phyloP scores from a whole-genome alignment of 2,888 invertebrate species.

The Lithophane socia region DNA sequence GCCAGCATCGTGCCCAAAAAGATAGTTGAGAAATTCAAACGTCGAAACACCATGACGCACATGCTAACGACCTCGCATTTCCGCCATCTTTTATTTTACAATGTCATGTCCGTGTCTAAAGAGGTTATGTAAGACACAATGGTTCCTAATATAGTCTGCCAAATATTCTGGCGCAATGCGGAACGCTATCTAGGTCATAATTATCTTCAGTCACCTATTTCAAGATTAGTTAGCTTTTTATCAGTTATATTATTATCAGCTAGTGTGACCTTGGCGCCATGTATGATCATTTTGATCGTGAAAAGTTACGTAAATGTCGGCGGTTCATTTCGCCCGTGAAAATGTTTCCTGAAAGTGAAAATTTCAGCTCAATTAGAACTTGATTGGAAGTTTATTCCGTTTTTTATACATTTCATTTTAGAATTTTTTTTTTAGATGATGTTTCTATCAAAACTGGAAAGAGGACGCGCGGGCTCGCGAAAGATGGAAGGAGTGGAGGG shows the following conservation, averaged over 20 bases:
- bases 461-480: too few relatives aligned
- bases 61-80: constrained; percentile 30
- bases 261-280: constrained; percentile 21
- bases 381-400: background rate
- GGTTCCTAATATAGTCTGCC: constrained; percentile 27
- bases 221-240: constrained; percentile 27
- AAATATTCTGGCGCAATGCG: constrained; percentile 46
- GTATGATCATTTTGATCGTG: constrained; percentile 8
- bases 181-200: constrained; percentile 45
- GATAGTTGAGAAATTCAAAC: constrained; percentile 11
- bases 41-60: constrained; percentile 10
- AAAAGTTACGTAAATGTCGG: constrained; percentile 16
- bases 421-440: too few relatives aligned
- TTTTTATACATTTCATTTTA: too few relatives aligned
- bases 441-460: too few relatives aligned
- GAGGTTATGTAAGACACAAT: constrained; percentile 28
- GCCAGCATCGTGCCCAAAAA: background rate
- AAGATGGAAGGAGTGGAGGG: too few relatives aligned
- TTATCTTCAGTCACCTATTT: constrained; percentile 14
- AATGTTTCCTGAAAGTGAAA: background rate
- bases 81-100: constrained; percentile 29
- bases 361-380: background rate
- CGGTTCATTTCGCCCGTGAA: background rate
- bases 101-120: constrained; percentile 9
- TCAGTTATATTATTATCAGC: constrained; percentile 28